These are phyloP conservation scores for Diploptera punctata DNA, from an alignment of 2,888 invertebrate species.

Conservation along the genomic window DNA sequence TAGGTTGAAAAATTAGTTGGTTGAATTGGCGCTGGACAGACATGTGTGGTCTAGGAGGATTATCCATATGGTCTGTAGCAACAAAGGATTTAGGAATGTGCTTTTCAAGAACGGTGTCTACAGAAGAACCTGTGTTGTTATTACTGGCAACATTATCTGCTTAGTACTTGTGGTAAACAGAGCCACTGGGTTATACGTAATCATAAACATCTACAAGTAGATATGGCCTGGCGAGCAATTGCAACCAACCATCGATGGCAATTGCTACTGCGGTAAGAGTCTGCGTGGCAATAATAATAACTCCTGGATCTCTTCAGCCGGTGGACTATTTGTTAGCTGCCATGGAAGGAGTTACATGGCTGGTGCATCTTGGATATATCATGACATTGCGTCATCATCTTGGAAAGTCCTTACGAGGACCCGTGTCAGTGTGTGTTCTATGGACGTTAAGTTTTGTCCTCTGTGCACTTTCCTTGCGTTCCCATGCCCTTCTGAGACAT, in stretches of 20 bases:
- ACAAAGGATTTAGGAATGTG: slow-evolving; percentile 82
- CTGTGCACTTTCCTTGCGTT: slow-evolving; percentile 71
- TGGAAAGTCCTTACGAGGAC: slow-evolving; percentile 73
- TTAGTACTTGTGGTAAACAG: slow-evolving; percentile 76
- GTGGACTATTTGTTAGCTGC: slow-evolving; percentile 75
- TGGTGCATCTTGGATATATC: slow-evolving; percentile 78
- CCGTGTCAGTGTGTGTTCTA: slow-evolving; percentile 68
- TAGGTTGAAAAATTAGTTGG: background rate
- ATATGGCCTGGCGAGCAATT: slow-evolving; percentile 63
- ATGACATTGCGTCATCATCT: slow-evolving; percentile 65
- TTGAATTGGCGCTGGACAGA: slow-evolving; percentile 28
- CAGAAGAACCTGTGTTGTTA: slow-evolving; percentile 73
- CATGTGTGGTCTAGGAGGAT: slow-evolving; percentile 75
- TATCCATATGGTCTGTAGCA: slow-evolving; percentile 71
- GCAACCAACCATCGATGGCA: slow-evolving; percentile 66
- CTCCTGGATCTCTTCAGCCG: slow-evolving; percentile 54
- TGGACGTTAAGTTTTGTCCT: slow-evolving; percentile 74
- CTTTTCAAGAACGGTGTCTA: slow-evolving; percentile 81
- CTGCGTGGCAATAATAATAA: slow-evolving; percentile 49
- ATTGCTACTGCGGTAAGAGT: slow-evolving; percentile 64
- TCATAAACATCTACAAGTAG: slow-evolving; percentile 54
- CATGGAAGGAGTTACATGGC: slow-evolving; percentile 78
- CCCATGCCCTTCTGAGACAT: slow-evolving; percentile 58
- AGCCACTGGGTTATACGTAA: slow-evolving; percentile 68
- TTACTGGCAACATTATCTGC: slow-evolving; percentile 80